These are phyloP conservation scores for Drosophila pseudotalamancana DNA, from an alignment of 2,888 invertebrate genomes.

Conservation along the genomic window DNA sequence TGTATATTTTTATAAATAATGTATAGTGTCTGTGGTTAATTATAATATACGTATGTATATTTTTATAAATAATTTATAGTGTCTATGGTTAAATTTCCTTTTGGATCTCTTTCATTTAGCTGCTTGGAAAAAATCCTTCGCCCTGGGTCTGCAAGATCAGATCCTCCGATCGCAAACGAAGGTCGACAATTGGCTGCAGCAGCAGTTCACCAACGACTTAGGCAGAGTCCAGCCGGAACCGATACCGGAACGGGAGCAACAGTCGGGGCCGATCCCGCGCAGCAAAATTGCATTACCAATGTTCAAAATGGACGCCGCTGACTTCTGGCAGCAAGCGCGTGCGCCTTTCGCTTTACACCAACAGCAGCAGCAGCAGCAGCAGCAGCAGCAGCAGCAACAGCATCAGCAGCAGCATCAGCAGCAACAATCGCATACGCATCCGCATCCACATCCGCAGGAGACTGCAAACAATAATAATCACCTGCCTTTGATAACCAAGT, in stretches of 20 bases:
- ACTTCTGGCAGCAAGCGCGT: slow-evolving; percentile 83
- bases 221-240: slow-evolving; percentile 69
- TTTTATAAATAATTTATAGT: too few relatives aligned
- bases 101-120: too few relatives aligned
- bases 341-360: slow-evolving; percentile 82
- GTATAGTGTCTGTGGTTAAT: too few relatives aligned
- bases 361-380: slow-evolving; percentile 55
- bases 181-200: slow-evolving; percentile 89
- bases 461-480: slow-evolving; percentile 76
- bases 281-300: slow-evolving; percentile 17
- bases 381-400: slow-evolving; percentile 56
- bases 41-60: too few relatives aligned
- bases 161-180: slow-evolving; percentile 50
- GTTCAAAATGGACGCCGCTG: slow-evolving; percentile 82
- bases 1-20: too few relatives aligned
- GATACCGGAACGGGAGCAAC: slow-evolving; percentile 26
- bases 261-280: slow-evolving; percentile 46
- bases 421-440: slow-evolving; percentile 32
- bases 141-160: slow-evolving; percentile 61
- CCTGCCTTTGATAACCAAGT: slow-evolving; percentile 45
- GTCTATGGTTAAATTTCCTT: too few relatives aligned
- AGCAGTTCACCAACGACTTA: slow-evolving; percentile 86
- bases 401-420: slow-evolving; percentile 60
- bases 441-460: slow-evolving; percentile 81
- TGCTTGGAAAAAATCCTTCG: slow-evolving; percentile 27